These are phyloP conservation scores for Clavelina lepadiformis DNA, from an alignment of 23 tunicate species.

Conservation along the genomic window DNA sequence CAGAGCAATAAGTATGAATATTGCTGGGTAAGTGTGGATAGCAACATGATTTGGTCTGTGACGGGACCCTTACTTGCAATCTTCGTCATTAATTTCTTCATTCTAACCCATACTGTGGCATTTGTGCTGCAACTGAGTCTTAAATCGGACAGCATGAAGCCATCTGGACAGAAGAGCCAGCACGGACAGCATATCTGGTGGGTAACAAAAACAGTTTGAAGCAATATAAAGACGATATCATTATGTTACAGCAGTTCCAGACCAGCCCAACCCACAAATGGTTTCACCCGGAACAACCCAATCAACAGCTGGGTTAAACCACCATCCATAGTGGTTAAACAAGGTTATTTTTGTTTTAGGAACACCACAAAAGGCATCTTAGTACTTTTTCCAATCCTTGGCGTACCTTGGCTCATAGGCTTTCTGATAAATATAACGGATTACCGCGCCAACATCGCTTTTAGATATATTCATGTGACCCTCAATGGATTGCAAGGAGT, in stretches of 20 bases:
- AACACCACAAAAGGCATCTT: slow-evolving; percentile 73
- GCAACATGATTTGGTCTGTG: slow-evolving; percentile 73
- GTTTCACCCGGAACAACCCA: too few relatives aligned
- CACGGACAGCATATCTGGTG: slow-evolving; percentile 55
- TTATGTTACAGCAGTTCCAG: too few relatives aligned
- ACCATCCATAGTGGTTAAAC: too few relatives aligned
- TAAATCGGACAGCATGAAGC: slow-evolving; percentile 55
- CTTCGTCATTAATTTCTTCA: slow-evolving; percentile 51
- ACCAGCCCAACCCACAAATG: too few relatives aligned
- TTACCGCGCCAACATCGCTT: slow-evolving; percentile 20
- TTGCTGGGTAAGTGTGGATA: slow-evolving; percentile 50
- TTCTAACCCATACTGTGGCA: slow-evolving; percentile 60
- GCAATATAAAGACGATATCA: not conserved
- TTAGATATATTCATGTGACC: slow-evolving; percentile 65
- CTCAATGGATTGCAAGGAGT: slow-evolving; percentile 83
- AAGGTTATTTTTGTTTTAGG: slow-evolving; percentile 39
- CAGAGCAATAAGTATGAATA: slow-evolving; percentile 11
- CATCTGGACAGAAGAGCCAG: slow-evolving; percentile 28
- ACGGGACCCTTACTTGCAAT: slow-evolving; percentile 57
- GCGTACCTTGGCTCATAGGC: slow-evolving; percentile 81
- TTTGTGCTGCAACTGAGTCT: slow-evolving; percentile 57
- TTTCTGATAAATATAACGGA: slow-evolving; percentile 36
- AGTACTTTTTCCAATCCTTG: slow-evolving; percentile 74
- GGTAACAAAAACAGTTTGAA: not conserved
- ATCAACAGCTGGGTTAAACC: too few relatives aligned